Evolutionary conservation across 2,888 invertebrate genomes (phyloP).

Genomic region (Tenodera sinensis): DNA sequence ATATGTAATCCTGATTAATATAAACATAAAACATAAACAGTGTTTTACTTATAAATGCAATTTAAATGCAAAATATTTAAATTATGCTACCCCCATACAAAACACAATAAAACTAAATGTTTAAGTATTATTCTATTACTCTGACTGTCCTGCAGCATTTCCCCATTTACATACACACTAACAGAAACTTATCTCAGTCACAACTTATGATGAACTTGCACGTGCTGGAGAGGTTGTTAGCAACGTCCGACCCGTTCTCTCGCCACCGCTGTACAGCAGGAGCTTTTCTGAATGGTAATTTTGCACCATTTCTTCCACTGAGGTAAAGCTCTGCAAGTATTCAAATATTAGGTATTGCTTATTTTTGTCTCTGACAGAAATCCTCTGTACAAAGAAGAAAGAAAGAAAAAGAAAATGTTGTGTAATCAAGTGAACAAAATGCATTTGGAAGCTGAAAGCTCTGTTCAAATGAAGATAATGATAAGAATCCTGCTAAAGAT

Average conservation of each 20-base stretch:
- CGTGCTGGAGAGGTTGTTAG: constrained; percentile 23
- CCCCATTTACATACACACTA: neutral
- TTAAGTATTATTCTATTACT: no score
- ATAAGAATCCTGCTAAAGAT: no score
- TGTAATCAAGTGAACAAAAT: no score
- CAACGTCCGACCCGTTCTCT: constrained; percentile 19
- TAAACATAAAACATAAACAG: no score
- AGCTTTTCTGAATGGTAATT: constrained; percentile 42
- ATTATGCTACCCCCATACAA: no score
- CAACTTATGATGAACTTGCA: neutral
- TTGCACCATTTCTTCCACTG: constrained; percentile 43
- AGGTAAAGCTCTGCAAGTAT: constrained; percentile 38
- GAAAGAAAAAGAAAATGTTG: neutral
- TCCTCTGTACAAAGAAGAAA: neutral
- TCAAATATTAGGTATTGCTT: neutral
- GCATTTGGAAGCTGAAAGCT: no score
- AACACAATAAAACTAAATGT: no score
- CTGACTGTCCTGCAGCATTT: neutral
- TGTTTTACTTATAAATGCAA: no score
- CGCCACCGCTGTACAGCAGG: constrained; percentile 40
- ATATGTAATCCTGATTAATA: no score
- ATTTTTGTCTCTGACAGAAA: neutral
- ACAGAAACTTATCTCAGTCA: neutral
- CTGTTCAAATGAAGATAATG: no score
- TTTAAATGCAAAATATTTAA: no score